Conservation (phyloP, 2,113 vertebrate genomes). For the Cololabis saira region DNA sequence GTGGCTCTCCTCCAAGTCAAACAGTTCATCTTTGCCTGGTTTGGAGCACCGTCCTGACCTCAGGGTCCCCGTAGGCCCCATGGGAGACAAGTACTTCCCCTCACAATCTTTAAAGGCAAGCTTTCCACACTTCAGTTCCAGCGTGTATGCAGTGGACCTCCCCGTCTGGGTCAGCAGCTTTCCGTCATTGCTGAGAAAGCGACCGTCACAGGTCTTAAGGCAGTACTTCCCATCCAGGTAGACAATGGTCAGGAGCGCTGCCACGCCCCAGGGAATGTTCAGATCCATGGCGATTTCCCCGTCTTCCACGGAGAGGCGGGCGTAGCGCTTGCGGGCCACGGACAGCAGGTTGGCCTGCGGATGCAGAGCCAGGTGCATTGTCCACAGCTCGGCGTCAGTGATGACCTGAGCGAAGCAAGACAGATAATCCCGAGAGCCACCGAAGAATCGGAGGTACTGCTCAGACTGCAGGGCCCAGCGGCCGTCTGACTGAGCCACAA, state of each 20-base stretch:
- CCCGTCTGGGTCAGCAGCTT: conserved; percentile 84
- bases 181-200: conserved; percentile 91
- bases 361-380: conserved; percentile 92
- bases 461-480: conserved; percentile 94
- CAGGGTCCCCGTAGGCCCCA: conserved; percentile 90
- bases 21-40: conserved; percentile 95
- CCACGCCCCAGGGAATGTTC: conserved; percentile 94
- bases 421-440: conserved; percentile 88
- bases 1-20: conserved; percentile 95
- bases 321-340: conserved; percentile 92
- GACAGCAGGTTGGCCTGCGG: conserved; percentile 94
- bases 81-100: conserved; percentile 92
- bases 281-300: conserved; percentile 89
- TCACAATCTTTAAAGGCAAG: conserved; percentile 95
- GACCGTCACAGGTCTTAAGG: conserved; percentile 90
- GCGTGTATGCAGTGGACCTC: conserved; percentile 85
- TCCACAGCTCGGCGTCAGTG: conserved; percentile 91
- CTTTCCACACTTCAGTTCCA: conserved; percentile 94
- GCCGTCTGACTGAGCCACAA: conserved; percentile 91
- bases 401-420: conserved; percentile 93
- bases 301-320: conserved; percentile 88
- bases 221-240: conserved; percentile 91
- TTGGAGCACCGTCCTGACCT: conserved; percentile 92
- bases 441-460: conserved; percentile 90
- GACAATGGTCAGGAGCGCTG: conserved; percentile 90